Base-by-base conservation (phyloP, 2,888 invertebrate genomes). In the Lydus trimaculatus region DNA sequence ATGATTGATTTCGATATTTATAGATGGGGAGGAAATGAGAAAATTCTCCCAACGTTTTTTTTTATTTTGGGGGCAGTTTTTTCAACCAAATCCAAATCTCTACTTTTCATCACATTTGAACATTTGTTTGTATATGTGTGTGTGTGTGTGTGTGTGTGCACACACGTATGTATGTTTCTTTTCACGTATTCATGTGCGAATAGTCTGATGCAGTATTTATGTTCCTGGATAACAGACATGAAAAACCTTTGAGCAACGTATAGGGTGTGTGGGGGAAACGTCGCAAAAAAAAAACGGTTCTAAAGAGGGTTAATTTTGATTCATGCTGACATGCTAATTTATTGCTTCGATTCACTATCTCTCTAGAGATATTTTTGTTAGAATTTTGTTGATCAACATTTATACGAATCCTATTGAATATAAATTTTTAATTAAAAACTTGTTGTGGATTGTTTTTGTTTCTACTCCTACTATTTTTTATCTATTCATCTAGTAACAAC, bases 241-340 rank as follows among this genome's bases (percentile, higher is more conserved):
- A 58, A 70, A 72, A 70, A 65, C 68, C 74, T 74, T 74, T 68
- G 74, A 72, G 70, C 67, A 68, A 67, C 66, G 71, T 67, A 71
- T 70, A 71, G 67, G n/a, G n/a, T n/a, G n/a, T n/a, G n/a, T n/a
- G n/a, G n/a, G n/a, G n/a, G n/a, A n/a, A n/a, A n/a, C n/a, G n/a
- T n/a, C n/a, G n/a, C n/a, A n/a, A 68, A 61, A 65, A 69, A 68
- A 72, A 68, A 70, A 68, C 64, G 71, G 67, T 65, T 65, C 67
- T 20, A 48, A 9, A 20, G 48, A 48, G 20, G 72, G 66, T 71
- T 74, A 74, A 74, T 74, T 74, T 74, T 74, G 74, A 74, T 72
- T 71, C 72, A 74, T 72, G 72, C 69, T 58, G 68, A 68, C 68
- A 68, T 68, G 60, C 52, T 65, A 65, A 69, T 69, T 69, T 63